Evolutionary conservation across 2,797 vertebrate genomes (phyloP), one percentile per base, ranked within the genome.

Genomic region (Amblyopsis hoosieri): DNA sequence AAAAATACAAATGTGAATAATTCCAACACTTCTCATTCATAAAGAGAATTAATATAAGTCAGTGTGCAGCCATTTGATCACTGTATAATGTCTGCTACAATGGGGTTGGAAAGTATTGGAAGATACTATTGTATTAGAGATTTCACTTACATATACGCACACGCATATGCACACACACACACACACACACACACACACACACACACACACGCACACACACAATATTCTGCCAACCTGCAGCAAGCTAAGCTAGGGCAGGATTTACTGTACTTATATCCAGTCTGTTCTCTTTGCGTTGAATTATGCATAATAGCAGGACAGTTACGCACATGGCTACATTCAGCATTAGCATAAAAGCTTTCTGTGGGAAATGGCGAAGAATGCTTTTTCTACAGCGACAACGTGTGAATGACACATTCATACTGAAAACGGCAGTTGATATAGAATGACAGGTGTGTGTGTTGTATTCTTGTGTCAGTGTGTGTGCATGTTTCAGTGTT

Each of bases 271-370:
- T 64, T 62, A 57, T 60, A 57, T 60, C 62, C 69, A 69, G 72
- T 48, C 62, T 67, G 52, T 45, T 64, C 60, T 74, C 78, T 72
- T 85, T 80, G 79, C 83, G 79, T 73, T 90, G 85, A 91, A 90
- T 92, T 87, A 78, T 89, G 87, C 79, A 83, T 89, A 90, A 91
- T 90, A 84, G 87, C 79, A 33, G 83, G 70, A 68, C 82, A 60
- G 82, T 66, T 69, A 78, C 78, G 81, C 75, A 80, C 85, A 82
- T 71, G 81, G 82, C 86, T 78, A 69, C 79, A 78, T 69, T 60
- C 64, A 53, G 83, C 82, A 93, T 93, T 91, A 91, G 67, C 74
- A 89, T 91, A 89, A 92, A 81, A 90, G 87, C 91, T 91, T 86
- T 89, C 82, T 83, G 71, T 81, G 81, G 69, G 67, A 67, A 62